Base-by-base conservation (phyloP, 2,888 invertebrate species). In the Disparrhopalites patrizii region DNA sequence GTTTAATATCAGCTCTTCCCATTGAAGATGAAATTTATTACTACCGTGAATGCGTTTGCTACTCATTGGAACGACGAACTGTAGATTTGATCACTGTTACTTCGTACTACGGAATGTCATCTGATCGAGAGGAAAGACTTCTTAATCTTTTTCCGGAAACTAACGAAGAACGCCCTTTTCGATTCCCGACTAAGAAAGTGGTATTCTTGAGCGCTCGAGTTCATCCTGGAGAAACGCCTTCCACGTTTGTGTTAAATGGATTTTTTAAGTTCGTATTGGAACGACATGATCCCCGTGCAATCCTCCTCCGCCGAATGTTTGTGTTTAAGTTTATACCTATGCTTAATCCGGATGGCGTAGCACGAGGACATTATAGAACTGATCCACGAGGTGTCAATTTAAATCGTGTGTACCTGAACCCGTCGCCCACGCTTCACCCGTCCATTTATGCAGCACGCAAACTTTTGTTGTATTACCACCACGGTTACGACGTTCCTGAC, bases 311-410 rank as follows among this genome's bases (percentile, higher is more conserved):
- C 60, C 86, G 85, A 76, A 77, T 85, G 52, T 91, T 89, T 78
- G 91, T 94, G 71, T 93, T 94, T 82, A 93, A 93, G 81, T 81
- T 94, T 78, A 87, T 94, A 71, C 94, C 94, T 0, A 90, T 93
- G 81, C 80, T 94, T 70, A 94, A 94, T 81, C 94, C 94, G 0
- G 94, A 94, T 77, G 94, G 94, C 1, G 93, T 94, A 1, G 87
- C 87, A 8, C 82, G 86, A 62, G 94, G 94, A 0, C 90, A 92
- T 78, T 92, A 91, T 78, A 81, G 91, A 64, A 92, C 93, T 2
- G 93, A 94, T 79, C 89, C 89, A 0, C 82, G 88, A 62, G 94
- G 94, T 4, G 88, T 92, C 27, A 94, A 94, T 81, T 81, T 94
- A 27, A 94, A 94, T 80, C 82, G 93, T 76, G 86, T 93, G 51